A percentile compares a stretch with the other conserved stretches of the same genome.
Evolutionary conservation across 2,888 invertebrate genomes (phyloP).

Genomic region (Acutogordius australiensis): DNA sequence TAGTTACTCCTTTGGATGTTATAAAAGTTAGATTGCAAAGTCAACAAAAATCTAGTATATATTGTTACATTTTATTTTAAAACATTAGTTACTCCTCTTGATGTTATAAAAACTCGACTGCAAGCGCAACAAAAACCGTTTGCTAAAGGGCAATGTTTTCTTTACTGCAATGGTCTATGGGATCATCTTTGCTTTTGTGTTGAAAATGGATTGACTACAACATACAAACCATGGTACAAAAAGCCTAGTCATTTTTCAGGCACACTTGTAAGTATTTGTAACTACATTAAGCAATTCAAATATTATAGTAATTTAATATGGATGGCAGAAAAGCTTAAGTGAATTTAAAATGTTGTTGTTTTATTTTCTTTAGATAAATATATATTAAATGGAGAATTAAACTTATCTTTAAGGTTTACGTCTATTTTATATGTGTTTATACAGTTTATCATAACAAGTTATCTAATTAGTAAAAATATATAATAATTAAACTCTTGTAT

Average conservation of each 20-base stretch:
- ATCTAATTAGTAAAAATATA: too few species aligned
- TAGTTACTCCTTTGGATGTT: conserved; percentile 94
- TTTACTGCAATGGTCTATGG: conserved; percentile 93
- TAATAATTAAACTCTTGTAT: too few species aligned
- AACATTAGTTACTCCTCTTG: conserved; percentile 65
- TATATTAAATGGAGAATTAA: too few species aligned
- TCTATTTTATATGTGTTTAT: too few species aligned
- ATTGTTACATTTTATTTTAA: too few species aligned
- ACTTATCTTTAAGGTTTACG: too few species aligned
- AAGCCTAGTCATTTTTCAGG: conserved; percentile 39
- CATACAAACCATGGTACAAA: conserved; percentile 31
- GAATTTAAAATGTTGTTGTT: too few species aligned
- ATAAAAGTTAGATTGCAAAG: conserved; percentile 85
- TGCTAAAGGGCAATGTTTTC: conserved; percentile 53
- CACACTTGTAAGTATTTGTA: conserved; percentile 28
- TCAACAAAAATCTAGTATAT: conserved; percentile 66
- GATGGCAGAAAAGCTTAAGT: too few species aligned
- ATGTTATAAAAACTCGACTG: conserved; percentile 89
- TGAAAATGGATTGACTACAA: conserved; percentile 11
- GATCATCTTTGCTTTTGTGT: conserved; percentile 69
- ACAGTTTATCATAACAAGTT: too few species aligned
- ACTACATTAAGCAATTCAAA: too few species aligned
- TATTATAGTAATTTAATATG: too few species aligned
- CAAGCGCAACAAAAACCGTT: conserved; percentile 66
- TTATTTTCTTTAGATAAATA: too few species aligned